Conservation (phyloP, 2,888 invertebrate species). For the Pseudococcus jackbeardsleyi region DNA sequence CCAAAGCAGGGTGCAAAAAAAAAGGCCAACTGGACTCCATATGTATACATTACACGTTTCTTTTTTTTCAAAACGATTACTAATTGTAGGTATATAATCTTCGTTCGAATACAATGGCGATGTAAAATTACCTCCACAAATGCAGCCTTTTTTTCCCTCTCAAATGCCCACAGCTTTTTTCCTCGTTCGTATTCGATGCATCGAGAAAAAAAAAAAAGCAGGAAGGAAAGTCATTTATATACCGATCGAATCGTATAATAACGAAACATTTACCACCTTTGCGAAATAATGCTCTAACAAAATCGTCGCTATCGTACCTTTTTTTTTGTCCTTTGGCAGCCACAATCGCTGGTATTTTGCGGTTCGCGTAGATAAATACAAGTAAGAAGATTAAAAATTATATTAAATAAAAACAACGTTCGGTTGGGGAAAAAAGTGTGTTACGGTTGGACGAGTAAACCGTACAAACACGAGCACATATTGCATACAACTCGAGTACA, state of each 20-base stretch:
- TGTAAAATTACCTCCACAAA: not conserved
- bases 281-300: not conserved
- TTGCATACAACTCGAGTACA: not conserved
- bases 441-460: conserved; percentile 8
- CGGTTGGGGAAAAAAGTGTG: not conserved
- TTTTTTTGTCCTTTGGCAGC: not conserved
- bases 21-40: not conserved
- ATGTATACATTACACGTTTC: too few relatives aligned
- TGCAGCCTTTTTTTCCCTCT: not conserved
- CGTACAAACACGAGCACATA: not conserved
- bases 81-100: too few relatives aligned
- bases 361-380: not conserved
- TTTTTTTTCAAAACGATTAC: too few relatives aligned
- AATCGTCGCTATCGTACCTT: not conserved
- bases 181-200: not conserved
- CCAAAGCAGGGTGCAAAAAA: not conserved
- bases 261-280: conserved; percentile 18
- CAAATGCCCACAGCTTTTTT: not conserved
- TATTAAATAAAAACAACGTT: conserved; percentile 38
- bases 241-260: not conserved
- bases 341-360: not conserved
- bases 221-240: not conserved
- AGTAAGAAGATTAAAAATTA: conserved; percentile 37
- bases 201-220: not conserved
- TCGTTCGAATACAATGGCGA: not conserved